phyloP scores from a whole-genome alignment of 2,113 vertebrate species.

The Arenaria interpres region DNA sequence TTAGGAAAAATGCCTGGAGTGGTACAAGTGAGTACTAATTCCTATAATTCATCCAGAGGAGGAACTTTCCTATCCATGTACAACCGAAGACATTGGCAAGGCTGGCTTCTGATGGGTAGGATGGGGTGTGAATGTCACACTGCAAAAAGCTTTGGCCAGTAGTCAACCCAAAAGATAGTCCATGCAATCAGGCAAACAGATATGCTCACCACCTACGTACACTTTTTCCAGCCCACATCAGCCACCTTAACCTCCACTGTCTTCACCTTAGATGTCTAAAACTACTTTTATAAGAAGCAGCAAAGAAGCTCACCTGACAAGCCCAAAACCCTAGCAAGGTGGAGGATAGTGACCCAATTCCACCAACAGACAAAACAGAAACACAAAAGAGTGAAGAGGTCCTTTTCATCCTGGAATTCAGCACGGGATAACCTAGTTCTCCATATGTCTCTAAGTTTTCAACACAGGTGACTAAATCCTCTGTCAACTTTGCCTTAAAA shows the following conservation, averaged over 20 bases:
- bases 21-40: background rate
- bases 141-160: background rate
- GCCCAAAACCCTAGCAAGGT: background rate
- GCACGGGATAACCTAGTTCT: background rate
- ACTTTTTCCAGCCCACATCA: background rate
- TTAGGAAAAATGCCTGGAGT: background rate
- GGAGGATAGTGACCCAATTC: background rate
- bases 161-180: background rate
- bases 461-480: background rate
- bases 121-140: background rate
- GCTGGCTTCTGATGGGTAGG: background rate
- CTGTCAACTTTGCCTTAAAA: background rate
- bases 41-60: background rate
- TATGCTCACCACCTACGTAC: background rate
- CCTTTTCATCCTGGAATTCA: background rate
- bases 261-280: background rate
- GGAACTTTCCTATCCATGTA: background rate
- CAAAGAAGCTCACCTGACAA: background rate
- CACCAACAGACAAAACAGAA: background rate
- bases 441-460: accelerated
- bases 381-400: accelerated
- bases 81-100: background rate
- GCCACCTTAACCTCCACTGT: background rate
- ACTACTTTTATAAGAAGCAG: background rate
- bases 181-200: background rate